phyloP scores from a whole-genome alignment of 2,797 vertebrate genomes.

The Myotis vivesi region DNA sequence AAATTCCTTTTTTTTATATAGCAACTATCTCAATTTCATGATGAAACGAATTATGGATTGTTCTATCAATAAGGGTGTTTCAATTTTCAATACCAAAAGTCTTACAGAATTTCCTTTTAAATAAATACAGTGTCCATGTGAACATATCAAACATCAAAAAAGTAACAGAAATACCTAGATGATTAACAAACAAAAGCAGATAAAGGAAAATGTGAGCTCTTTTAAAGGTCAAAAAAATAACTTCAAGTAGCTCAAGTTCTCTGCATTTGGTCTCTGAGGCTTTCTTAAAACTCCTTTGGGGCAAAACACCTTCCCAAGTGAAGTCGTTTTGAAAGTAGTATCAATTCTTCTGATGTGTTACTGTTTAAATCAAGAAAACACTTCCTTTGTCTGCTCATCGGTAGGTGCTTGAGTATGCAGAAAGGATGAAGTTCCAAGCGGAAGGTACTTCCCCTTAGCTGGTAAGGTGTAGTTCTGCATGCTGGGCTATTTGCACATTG shows the following conservation, averaged over 20 bases:
- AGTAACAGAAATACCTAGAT: constrained; percentile 37
- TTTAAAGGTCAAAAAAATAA: constrained; percentile 65
- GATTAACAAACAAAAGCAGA: constrained; percentile 46
- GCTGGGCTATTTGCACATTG: not conserved
- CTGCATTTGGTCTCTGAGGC: constrained; percentile 33
- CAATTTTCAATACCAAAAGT: not conserved
- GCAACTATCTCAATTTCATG: not conserved
- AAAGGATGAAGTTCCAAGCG: constrained; percentile 34
- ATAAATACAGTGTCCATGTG: not conserved
- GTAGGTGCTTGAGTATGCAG: constrained; percentile 56
- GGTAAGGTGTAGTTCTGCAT: constrained; percentile 12
- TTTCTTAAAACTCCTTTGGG: constrained; percentile 70
- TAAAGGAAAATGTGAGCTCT: constrained; percentile 59
- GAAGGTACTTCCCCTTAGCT: constrained; percentile 69
- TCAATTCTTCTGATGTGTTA: constrained; percentile 57
- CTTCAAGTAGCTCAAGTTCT: constrained; percentile 51
- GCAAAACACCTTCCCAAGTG: constrained; percentile 54
- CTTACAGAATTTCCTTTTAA: constrained; percentile 29
- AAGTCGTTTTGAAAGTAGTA: constrained; percentile 66
- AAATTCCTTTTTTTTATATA: not conserved
- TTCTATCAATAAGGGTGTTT: not conserved
- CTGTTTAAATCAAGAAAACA: constrained; percentile 57
- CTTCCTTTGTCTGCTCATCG: constrained; percentile 53
- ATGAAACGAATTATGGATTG: not conserved
- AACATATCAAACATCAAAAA: not conserved